Evolutionary conservation across 2,888 invertebrate genomes (phyloP).

Genomic region (Cacoxenus indagator): DNA sequence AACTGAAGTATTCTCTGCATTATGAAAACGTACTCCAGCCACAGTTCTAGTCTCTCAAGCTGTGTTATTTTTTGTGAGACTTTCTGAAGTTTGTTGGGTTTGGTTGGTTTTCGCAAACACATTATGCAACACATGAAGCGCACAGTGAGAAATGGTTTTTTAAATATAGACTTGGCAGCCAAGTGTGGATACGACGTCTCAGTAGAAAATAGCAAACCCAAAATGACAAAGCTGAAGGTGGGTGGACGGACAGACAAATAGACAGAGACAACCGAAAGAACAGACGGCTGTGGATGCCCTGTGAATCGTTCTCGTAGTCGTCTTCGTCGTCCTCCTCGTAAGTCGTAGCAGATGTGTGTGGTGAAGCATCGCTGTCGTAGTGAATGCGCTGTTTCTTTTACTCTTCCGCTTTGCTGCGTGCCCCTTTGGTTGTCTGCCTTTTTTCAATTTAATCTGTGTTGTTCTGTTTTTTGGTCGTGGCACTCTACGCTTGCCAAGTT

Average conservation of each 20-base stretch:
- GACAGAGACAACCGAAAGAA: background rate
- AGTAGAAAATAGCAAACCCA: background rate
- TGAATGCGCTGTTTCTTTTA: background rate
- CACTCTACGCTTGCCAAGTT: conserved; percentile 20
- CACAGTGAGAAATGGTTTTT: background rate
- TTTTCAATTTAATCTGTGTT: conserved; percentile 21
- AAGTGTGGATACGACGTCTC: background rate
- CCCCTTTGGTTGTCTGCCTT: background rate
- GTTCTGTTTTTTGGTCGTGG: conserved; percentile 15
- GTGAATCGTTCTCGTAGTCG: background rate
- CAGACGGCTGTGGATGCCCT: background rate
- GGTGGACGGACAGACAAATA: background rate
- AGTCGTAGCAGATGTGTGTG: conserved; percentile 16
- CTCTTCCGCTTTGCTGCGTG: background rate
- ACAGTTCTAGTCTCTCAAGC: background rate
- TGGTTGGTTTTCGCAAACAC: background rate
- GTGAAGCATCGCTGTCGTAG: background rate
- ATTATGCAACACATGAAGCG: background rate
- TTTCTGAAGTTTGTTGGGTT: background rate
- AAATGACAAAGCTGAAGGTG: background rate
- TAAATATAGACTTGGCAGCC: conserved; percentile 19
- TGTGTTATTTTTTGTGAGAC: background rate
- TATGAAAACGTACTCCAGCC: background rate
- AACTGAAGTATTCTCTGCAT: background rate
- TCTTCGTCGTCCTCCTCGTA: background rate